Evolutionary conservation across 2,797 vertebrate species (phyloP), one percentile per base, ranked within the genome.

Genomic region (Chloroceryle amazona): DNA sequence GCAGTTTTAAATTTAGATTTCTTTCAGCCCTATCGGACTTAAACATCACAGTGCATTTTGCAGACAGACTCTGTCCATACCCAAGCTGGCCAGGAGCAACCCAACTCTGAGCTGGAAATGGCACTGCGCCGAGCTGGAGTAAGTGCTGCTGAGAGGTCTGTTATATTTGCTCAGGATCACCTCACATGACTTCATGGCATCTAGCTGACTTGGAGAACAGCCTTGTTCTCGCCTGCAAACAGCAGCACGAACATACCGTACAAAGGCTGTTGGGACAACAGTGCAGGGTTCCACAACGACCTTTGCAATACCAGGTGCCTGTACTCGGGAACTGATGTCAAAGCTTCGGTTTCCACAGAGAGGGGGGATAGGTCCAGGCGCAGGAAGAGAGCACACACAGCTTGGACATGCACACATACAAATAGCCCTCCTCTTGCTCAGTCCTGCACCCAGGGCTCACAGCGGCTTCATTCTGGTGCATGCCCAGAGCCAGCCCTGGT

Each of bases 141-240:
- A 23, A 74, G 57, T 11, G 29, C 89, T 58, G 74, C 87, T 82
- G 87, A 87, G 80, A 85, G 75, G 18, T 74, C 88, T 96, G 87
- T 81, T 83, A 12, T 82, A 4, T 92, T 91, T 57, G 86, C 93
- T 93, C 61, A 71, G 91, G 61, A 88, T 97, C 91, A 83, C 91
- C 84, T 95, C 95, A 6, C 52, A 49, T 71, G 89, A 90, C 91
- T 87, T 54, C 13, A 1, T 44, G 87, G 95, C 93, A 95, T 94
- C 89, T 94, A 89, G 89, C 79, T 96, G 89, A 33, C 79, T 93
- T 89, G 94, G 95, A 96, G 90, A 61, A 42, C 79, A 89, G 95
- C 94, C 86, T 31, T 3, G 81, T 78, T 71, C 79, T 79, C 1
- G 13, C 52, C 78, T 31, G 71, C 0, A 1, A 89, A 42, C 68